Evolutionary conservation across 2,888 invertebrate species (phyloP).

Genomic region (Gastracanthus pulcherrimus): DNA sequence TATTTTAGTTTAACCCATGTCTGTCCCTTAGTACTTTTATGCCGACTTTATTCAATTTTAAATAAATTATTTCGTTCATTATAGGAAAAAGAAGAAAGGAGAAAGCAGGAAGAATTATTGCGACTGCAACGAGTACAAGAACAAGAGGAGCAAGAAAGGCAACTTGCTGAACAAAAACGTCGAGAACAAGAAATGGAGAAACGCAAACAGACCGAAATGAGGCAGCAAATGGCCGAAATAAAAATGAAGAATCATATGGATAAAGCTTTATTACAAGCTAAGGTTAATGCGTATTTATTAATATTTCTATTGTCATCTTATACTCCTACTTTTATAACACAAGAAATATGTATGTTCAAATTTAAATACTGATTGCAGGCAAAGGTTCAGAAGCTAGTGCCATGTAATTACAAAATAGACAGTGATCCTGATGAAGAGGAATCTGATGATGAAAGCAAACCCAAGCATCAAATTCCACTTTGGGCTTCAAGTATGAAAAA

Average conservation of each 20-base stretch:
- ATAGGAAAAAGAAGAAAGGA: conserved; percentile 74
- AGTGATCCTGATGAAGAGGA: conserved; percentile 74
- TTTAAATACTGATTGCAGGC: conserved; percentile 51
- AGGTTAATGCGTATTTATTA: conserved; percentile 48
- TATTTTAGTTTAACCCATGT: too few relatives aligned
- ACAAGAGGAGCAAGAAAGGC: conserved; percentile 72
- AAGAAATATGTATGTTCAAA: neutral
- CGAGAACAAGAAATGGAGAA: conserved; percentile 75
- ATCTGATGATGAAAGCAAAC: conserved; percentile 71
- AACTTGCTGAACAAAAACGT: conserved; percentile 72
- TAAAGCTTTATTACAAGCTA: conserved; percentile 46
- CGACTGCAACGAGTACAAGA: conserved; percentile 70
- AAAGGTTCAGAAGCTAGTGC: conserved; percentile 60
- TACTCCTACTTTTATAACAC: too few relatives aligned
- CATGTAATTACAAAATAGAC: conserved; percentile 70
- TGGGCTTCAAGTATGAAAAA: conserved; percentile 72
- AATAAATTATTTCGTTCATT: conserved; percentile 8
- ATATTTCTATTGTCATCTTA: neutral
- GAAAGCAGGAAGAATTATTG: conserved; percentile 69
- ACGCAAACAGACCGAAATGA: conserved; percentile 68
- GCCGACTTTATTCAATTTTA: too few relatives aligned
- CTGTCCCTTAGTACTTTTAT: too few relatives aligned
- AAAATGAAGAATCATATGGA: conserved; percentile 65
- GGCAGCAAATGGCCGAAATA: conserved; percentile 62
- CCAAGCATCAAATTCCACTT: conserved; percentile 71